Evolutionary conservation across 2,888 invertebrate species (phyloP), one percentile per base, ranked within the genome.

Genomic region (Folsomia candida): DNA sequence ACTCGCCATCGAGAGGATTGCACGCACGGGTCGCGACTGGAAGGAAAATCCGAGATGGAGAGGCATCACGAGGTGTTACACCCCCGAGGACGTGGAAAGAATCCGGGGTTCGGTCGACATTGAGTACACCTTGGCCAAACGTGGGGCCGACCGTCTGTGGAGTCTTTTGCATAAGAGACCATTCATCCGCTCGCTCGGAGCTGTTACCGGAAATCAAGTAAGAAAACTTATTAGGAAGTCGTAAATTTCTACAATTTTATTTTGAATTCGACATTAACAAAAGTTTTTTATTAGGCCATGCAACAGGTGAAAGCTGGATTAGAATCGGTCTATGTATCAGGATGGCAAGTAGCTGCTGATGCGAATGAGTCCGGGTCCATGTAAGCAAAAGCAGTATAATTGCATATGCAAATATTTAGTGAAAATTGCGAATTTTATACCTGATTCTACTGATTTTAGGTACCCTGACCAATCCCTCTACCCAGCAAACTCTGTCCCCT

Each of bases 271-370:
- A n/a, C n/a, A n/a, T n/a, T n/a, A n/a, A n/a, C n/a, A n/a, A n/a
- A n/a, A n/a, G n/a, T n/a, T n/a, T n/a, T n/a, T n/a, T 37, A 37
- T 37, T 4, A 37, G 37, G 14, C 14, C 37, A 82, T 83, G 65
- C 83, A 83, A 71, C 82, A 82, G 81, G 83, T 82, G 47, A 78
- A 81, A 47, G 83, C 83, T 47, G 83, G 83, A 9, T 79, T 83
- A 9, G 80, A 82, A 64, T 82, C 83, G 14, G 82, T 83, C 70
- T 83, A 83, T 73, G 78, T 83, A n/a, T 83, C 83, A 77, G 83
- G 83, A 57, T 83, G 83, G 83, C 83, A 83, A 80, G 83, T 83
- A 20, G 83, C 83, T 29, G 83, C 83, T 2, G 83, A 83, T 70
- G 82, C 81, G 22, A 83, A 83, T 75, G 74, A 79, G n/a, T 80